Evolutionary conservation across 92 coral and sea anemone genomes (phyloP), one percentile per base, ranked within the genome.

Genomic region (Desmophyllum pertusum): DNA sequence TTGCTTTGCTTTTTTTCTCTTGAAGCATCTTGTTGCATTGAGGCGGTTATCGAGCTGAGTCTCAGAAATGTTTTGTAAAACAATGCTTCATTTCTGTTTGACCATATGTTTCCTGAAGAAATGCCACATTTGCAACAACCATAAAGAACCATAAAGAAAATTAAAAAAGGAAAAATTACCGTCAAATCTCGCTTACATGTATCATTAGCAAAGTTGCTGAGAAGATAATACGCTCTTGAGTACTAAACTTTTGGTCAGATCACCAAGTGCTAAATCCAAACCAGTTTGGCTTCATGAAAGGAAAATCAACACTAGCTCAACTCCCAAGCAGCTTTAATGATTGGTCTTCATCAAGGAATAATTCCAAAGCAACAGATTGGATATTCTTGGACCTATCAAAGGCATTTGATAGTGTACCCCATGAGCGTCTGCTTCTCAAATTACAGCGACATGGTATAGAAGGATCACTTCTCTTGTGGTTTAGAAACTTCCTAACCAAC

Each of bases 301-400:
- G 76, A 27, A 70, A 70, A 70, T 70, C 76, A 10, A 70, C 41
- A 36, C 30, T 70, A 38, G 76, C 76, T 27, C 76, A 70, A 70
- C 41, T 70, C 1, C 76, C 30, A 21, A 70, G 39, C 36, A 36
- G 83, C 67, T 84, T 13, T 21, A 50, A 50, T 50, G 55, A 50
- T 21, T 50, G 55, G 13, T 15, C 55, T 13, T 13, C 13, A 21
- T 15, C 23, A 13, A 50, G 55, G 55, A 50, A 50, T 50, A 13
- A 21, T 21, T 50, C 55, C 18, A 15, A 50, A 50, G 18, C 13
- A 50, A 50, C 55, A 21, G 55, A 50, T 50, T 13, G 13, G 18
- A 50, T 50, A 15, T 50, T 50, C 55, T 50, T 50, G 18, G 55
- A 5, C 18, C 55, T 50, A 15, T 50, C 55, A 0, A 50, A 50